A percentile compares a stretch with the other conserved stretches of the same genome.
Evolutionary conservation across 2,113 vertebrate species (phyloP).

Genomic region (Sceloporus tristichus): DNA sequence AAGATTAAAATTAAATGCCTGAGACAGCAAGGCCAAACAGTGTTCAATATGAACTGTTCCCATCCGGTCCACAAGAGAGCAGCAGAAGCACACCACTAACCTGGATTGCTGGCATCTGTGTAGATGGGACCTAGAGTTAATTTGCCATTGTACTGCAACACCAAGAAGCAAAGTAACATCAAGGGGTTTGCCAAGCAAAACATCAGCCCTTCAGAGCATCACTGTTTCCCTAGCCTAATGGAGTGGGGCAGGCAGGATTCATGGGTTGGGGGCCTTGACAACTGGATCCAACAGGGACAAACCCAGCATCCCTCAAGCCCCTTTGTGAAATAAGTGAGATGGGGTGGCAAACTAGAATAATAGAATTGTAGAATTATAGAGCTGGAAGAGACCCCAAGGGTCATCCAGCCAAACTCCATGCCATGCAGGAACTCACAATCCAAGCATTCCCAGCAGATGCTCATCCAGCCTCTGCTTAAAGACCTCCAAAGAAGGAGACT

Average conservation of each 20-base stretch:
- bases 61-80: slow-evolving; percentile 54
- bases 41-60: not conserved
- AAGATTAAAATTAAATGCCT: not conserved
- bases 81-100: slow-evolving; percentile 16
- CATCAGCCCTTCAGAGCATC: not conserved
- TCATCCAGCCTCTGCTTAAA: no score
- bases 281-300: no score
- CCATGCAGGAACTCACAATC: no score
- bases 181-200: not conserved
- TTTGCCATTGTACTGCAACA: not conserved
- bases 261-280: not conserved
- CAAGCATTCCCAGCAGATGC: no score
- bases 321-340: not conserved
- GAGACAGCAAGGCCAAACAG: not conserved
- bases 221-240: not conserved
- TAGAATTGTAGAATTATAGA: no score
- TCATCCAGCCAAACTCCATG: no score
- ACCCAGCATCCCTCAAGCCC: not conserved
- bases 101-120: not conserved
- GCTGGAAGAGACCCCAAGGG: no score
- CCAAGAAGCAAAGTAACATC: not conserved
- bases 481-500: no score
- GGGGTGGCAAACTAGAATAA: no score
- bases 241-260: not conserved
- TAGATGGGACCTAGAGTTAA: not conserved